Base-by-base conservation (phyloP, 2,797 vertebrate species). In the Lutjanus argentimaculatus region DNA sequence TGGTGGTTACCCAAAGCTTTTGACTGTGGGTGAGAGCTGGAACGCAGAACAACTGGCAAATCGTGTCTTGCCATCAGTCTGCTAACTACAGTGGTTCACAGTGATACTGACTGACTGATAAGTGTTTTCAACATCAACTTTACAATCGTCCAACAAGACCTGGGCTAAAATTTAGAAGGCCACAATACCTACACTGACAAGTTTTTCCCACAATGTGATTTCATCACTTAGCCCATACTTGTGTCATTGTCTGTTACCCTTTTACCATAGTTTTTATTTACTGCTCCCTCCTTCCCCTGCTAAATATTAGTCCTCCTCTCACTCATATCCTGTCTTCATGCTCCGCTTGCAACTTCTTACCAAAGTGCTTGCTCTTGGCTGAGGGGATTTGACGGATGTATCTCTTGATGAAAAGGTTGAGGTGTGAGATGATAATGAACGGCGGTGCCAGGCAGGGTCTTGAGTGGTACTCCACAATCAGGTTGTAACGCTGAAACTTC, bases 401-500 rank as follows among this genome's bases (percentile, higher is more conserved):
- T 71, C 95, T 93, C 78, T 95, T 95, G 88, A 97, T 59, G 42
- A 97, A 85, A 40, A 97, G 94, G 59, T 95, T 89, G 46, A 96
- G 65, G 85, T 98, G 97, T 30, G 97, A 97, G 84, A 98, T 77
- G 83, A 97, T 87, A 89, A 98, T 97, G 77, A 98, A 95, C 42
- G 97, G 97, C 0, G 97, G 97, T 0, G 97, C 95, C 64, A 98
- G 92, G 0, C 94, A 95, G 0, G 97, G 97, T 40, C 97, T 92
- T 0, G 96, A 96, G 86, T 97, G 97, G 85, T 97, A 97, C 92
- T 98, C 97, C 75, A 96, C 94, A 13, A 97, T 97, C 85, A 98
- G 94, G 87, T 96, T 96, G 87, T 97, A 97, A 15, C 97, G 96
- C 88, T 98, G 97, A 56, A 97, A 97, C 91, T 97, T 97, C 97